A percentile compares a stretch with the other conserved stretches of the same genome.
phyloP scores from a whole-genome alignment of 2,797 vertebrate species.

The Aulostomus chinensis region DNA sequence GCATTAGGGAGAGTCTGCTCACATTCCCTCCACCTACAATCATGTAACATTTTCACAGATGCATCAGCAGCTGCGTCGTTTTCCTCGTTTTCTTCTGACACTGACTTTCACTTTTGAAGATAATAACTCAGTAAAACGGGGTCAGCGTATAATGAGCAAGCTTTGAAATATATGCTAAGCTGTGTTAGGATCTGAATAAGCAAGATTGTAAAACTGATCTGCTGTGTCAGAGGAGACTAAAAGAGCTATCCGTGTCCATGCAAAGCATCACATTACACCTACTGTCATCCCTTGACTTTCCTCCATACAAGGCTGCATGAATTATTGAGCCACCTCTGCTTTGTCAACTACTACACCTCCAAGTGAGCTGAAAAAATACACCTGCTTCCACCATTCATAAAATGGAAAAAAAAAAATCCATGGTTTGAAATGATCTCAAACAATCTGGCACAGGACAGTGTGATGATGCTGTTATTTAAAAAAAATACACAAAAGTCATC shows the following conservation, averaged over 20 bases:
- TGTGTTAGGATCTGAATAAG: constrained; percentile 43
- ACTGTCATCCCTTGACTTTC: constrained; percentile 57
- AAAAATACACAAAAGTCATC: too few species aligned
- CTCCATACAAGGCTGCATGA: constrained; percentile 60
- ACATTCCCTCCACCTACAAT: constrained; percentile 38
- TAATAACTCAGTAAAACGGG: too few species aligned
- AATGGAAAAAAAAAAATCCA: too few species aligned
- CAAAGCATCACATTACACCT: constrained; percentile 68
- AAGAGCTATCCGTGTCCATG: constrained; percentile 45
- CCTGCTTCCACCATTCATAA: constrained; percentile 21
- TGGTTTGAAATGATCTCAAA: background rate
- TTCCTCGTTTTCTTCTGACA: background rate
- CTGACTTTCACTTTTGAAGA: too few species aligned
- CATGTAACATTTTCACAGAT: constrained; percentile 26
- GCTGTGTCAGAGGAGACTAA: constrained; percentile 25
- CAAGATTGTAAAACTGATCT: constrained; percentile 35
- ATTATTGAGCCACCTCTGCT: constrained; percentile 61
- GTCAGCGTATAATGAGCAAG: too few species aligned
- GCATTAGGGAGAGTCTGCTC: constrained; percentile 43
- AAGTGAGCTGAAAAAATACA: constrained; percentile 33
- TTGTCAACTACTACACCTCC: constrained; percentile 56
- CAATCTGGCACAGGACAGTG: background rate
- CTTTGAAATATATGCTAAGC: background rate
- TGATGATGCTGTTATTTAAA: background rate
- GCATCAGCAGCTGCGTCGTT: background rate